A percentile compares a stretch with the other conserved stretches of the same genome.
Conservation (phyloP, 2,797 vertebrate species). For the Varecia variegata region DNA sequence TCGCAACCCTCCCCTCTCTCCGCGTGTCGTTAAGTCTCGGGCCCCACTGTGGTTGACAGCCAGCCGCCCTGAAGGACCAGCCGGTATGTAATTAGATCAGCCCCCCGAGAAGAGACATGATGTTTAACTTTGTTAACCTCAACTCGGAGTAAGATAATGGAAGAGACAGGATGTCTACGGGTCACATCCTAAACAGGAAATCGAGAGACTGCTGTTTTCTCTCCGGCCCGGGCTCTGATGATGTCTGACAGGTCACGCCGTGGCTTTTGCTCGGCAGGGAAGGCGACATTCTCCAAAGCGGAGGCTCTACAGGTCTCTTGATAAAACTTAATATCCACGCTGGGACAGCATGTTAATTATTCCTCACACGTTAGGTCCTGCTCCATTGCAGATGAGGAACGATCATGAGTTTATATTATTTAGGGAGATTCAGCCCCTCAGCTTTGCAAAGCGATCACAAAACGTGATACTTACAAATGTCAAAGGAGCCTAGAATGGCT, state of each 20-base stretch:
- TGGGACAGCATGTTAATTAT: background rate
- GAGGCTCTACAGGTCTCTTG: background rate
- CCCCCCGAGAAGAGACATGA: constrained; percentile 11
- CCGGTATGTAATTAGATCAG: constrained; percentile 53
- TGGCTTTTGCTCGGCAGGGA: background rate
- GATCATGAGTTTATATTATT: background rate
- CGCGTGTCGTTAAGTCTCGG: background rate
- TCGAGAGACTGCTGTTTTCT: constrained; percentile 44
- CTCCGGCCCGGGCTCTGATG: background rate
- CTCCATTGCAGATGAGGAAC: background rate
- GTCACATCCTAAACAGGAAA: constrained; percentile 49
- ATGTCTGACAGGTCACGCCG: constrained; percentile 39
- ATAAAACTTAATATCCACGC: background rate
- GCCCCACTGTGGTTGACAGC: background rate
- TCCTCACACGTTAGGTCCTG: background rate
- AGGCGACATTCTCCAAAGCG: background rate
- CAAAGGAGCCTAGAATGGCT: background rate
- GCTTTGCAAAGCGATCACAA: background rate
- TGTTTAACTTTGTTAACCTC: constrained; percentile 69
- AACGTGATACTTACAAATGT: background rate
- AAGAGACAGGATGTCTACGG: constrained; percentile 47
- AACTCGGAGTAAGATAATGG: constrained; percentile 62
- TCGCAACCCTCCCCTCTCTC: background rate
- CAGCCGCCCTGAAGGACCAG: background rate
- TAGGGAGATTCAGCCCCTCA: background rate